Base-by-base conservation (phyloP, 2,888 invertebrate genomes). In the Baccha elongata region DNA sequence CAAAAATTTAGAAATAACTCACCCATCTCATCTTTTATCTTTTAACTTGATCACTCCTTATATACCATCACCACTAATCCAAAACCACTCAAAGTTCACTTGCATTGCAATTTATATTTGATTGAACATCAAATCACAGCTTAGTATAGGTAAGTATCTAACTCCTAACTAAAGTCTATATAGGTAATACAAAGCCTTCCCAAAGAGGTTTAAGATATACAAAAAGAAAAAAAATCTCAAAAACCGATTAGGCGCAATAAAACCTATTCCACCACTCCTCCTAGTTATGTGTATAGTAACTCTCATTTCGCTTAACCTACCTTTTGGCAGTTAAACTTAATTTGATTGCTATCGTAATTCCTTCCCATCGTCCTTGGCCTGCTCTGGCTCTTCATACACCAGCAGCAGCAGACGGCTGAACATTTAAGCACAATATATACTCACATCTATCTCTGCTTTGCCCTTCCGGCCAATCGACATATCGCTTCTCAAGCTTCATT, bases 271-370 rank as follows among this genome's bases (percentile, higher is more conserved):
- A 76, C 10, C 35, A 35, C 53, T 50, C 35, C 52, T 19, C 37
- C 29, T 48, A n/a, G n/a, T n/a, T 40, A 1, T 11, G 15, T 0
- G n/a, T 44, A 5, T 26, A 29, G 17, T 60, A 40, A 72, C 29
- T 53, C 40, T 23, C 50, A 19, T 50, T 32, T 58, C 17, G n/a
- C 68, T 69, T 74, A 69, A 69, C 76, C 81, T 69, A 78, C 78
- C 78, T 84, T 83, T 84, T 84, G 68, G 79, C 84, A 74, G 84
- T 84, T 79, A 84, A 84, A 84, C 79, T 84, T 84, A 84, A 84
- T 84, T 84, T 84, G 84, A 84, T 84, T 84, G 84, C 84, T 84
- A 84, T 84, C 84, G 79, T 71, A 79, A 84, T 74, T 74, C 84
- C 64, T 73, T 40, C 48, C 35, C 11, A 50, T 64, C 64, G 64